Evolutionary conservation across 2,113 vertebrate species (phyloP).

Genomic region (Rhizomys pruinosus): DNA sequence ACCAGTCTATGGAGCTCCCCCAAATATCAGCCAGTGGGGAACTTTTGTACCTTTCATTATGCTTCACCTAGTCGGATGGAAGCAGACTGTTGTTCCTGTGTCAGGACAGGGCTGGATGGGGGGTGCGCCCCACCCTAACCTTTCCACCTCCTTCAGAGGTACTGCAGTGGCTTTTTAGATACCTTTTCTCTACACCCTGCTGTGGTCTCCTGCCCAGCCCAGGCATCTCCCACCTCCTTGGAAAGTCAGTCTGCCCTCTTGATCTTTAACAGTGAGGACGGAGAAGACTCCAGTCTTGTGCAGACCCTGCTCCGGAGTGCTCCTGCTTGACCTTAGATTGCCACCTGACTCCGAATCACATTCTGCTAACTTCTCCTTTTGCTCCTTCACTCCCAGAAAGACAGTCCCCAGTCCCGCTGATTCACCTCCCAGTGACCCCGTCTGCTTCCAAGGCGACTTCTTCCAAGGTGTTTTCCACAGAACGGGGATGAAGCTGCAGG

Average conservation of each 20-base stretch:
- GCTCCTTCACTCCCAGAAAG: not conserved
- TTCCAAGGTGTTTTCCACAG: not conserved
- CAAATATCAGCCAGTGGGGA: conserved; percentile 74
- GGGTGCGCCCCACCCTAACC: not conserved
- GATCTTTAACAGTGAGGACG: not conserved
- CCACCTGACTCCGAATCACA: not conserved
- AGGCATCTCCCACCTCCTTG: not conserved
- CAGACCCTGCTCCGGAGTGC: no score
- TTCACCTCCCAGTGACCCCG: not conserved
- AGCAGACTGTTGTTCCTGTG: not conserved
- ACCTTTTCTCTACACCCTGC: no score
- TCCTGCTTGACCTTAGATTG: not conserved
- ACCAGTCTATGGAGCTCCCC: conserved; percentile 72
- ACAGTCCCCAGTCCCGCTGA: not conserved
- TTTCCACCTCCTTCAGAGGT: not conserved
- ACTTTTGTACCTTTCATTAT: conserved; percentile 62
- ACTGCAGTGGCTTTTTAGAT: not conserved
- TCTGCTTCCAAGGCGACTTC: not conserved
- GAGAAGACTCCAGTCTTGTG: no score
- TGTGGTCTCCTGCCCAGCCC: not conserved
- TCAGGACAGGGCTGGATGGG: not conserved
- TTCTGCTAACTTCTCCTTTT: not conserved
- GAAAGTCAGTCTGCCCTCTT: conserved; percentile 13
- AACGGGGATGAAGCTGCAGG: not conserved
- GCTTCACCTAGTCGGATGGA: conserved; percentile 24